Percentiles rank a stretch among this genome's conserved stretches.
phyloP scores from a whole-genome alignment of 2,113 vertebrate species.

The Oryzias curvinotus region DNA sequence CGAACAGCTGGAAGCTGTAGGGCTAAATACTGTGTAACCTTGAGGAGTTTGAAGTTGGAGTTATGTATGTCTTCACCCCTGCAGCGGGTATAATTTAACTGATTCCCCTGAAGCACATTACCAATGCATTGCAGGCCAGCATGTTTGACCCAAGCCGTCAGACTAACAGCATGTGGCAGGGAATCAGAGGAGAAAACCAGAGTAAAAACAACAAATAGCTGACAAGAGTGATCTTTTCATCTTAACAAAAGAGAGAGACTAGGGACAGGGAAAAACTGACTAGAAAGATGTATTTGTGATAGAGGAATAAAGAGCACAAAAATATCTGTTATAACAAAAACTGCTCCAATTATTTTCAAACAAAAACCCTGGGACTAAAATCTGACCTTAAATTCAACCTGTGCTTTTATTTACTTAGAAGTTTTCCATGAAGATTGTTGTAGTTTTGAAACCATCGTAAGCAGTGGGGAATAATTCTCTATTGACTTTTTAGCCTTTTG shows the following conservation, averaged over 20 bases:
- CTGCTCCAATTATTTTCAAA: too few species aligned
- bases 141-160: slow-evolving; percentile 64
- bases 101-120: slow-evolving; percentile 58
- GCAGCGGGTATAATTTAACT: slow-evolving; percentile 62
- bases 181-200: slow-evolving; percentile 41
- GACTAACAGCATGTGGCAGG: slow-evolving; percentile 56
- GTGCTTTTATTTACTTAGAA: too few species aligned
- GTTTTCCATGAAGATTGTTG: too few species aligned
- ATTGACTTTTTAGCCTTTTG: too few species aligned
- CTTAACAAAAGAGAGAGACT: not conserved
- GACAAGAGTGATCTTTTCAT: slow-evolving; percentile 56
- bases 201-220: slow-evolving; percentile 42
- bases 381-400: too few species aligned
- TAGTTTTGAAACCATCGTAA: too few species aligned
- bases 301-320: not conserved
- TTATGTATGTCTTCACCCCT: slow-evolving; percentile 49
- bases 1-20: slow-evolving; percentile 55
- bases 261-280: slow-evolving; percentile 1
- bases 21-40: slow-evolving; percentile 55
- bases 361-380: not conserved
- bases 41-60: slow-evolving; percentile 54
- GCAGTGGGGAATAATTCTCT: too few species aligned
- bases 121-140: slow-evolving; percentile 50
- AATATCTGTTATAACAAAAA: too few species aligned
- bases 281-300: not conserved